Base-by-base conservation (phyloP, 2,888 invertebrate genomes). In the Horisme vitalbata region DNA sequence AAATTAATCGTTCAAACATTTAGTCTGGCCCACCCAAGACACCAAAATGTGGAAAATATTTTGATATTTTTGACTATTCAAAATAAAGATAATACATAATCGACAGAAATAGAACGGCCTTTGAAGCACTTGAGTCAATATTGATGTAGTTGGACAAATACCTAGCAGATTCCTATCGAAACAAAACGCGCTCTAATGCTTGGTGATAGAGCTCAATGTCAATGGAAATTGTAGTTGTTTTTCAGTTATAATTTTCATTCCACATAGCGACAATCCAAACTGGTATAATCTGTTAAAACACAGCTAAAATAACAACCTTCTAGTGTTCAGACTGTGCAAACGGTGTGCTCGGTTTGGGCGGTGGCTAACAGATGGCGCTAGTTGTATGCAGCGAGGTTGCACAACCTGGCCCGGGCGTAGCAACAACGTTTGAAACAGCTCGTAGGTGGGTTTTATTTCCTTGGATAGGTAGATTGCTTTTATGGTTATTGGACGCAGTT, bases 321-420 rank as follows among this genome's bases (percentile, higher is more conserved):
- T n/a, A 18, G 46, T 6, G 1, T 18, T 35, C 30, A 44, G 35
- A 27, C 23, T 41, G 27, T 38, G 14, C 23, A 47, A 35, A 14
- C 41, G 4, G 18, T 18, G 6, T 34, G 43, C 34, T 41, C 59
- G 56, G 59, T 73, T 60, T 52, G 2, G 0, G 5, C 4, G 4
- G 10, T 1, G 5, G 28, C 21, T 41, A 53, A 62, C 12, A 81
- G 80, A 75, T 79, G 80, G 74, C 78, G 71, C 21, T 66, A 55
- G 49, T 13, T 2, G 68, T 57, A 18, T 5, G 6, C n/a, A 23
- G 12, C 9, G 5, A 9, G 38, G 10, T 38, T 38, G 34, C 41
- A 4, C 24, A 34, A 34, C 12, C 35, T 10, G 9, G 13, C 28
- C n/a, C 15, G 1, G 34, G 49, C 66, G 26, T 68, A 43, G 68